Evolutionary conservation across 1,140 invertebrate species (phyloP).

Genomic region (Scaptomyza pallida): DNA sequence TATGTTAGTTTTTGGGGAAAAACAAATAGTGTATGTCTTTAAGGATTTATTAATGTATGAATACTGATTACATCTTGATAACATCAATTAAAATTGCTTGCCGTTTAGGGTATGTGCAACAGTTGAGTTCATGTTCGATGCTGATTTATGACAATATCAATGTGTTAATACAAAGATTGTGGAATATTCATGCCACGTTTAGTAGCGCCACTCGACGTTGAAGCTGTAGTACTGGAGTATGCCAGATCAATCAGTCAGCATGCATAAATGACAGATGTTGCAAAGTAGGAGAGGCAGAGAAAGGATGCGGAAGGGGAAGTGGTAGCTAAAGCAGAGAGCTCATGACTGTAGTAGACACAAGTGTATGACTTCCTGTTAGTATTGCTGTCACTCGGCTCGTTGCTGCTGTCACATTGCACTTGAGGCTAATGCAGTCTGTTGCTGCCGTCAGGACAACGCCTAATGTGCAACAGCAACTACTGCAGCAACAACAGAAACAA

Average conservation of each 20-base stretch:
- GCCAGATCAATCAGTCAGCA: constrained; percentile 66
- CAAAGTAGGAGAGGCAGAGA: background rate
- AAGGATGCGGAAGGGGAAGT: background rate
- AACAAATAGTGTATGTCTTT: no score
- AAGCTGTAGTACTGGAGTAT: constrained; percentile 16
- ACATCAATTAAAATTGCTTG: background rate
- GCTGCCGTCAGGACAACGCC: constrained; percentile 5
- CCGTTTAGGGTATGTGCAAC: background rate
- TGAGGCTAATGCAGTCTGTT: constrained; percentile 64
- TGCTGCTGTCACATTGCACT: constrained; percentile 66
- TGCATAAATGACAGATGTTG: constrained; percentile 60
- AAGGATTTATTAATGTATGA: background rate
- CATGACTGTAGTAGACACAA: background rate
- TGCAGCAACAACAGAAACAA: constrained; percentile 20
- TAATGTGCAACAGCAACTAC: constrained; percentile 18
- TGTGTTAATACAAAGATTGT: constrained; percentile 16
- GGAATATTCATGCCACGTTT: constrained; percentile 44
- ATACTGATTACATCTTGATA: background rate
- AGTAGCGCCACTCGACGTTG: constrained; percentile 14
- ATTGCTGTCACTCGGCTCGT: constrained; percentile 46
- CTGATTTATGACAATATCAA: constrained; percentile 2
- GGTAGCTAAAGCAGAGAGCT: background rate
- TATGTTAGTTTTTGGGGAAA: background rate
- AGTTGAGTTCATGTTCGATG: background rate
- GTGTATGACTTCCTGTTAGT: constrained; percentile 13